Evolutionary conservation across 2,888 invertebrate genomes (phyloP), one percentile per base, ranked within the genome.

Genomic region (Mythimna loreyi): DNA sequence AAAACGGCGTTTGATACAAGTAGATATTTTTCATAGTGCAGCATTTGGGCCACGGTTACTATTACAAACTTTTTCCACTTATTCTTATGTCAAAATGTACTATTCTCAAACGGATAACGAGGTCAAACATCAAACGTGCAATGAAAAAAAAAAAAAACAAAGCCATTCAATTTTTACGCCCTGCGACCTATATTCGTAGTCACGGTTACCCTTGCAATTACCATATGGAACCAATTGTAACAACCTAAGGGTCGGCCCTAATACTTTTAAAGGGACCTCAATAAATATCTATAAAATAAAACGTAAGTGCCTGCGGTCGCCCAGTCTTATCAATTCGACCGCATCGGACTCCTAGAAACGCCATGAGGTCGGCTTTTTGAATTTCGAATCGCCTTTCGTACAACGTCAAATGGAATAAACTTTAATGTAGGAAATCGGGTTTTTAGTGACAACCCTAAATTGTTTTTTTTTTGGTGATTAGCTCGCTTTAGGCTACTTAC

Each of bases 261-360:
- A 80, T 72, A 85, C 67, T 82, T 76, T 82, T 72, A 72, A 80
- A 80, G 69, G 80, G 52, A 84, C 82, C 83, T 59, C 59, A 64
- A 82, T 80, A 82, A 85, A 82, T 85, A 82, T 68, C 77, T 76
- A 70, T 82, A 72, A 83, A 82, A 85, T 82, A 76, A 82, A 82
- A 85, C 59, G 70, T 76, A 78, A 83, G 76, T 78, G 72, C 57
- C 62, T 62, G 72, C 74, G 78, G 82, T 59, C 33, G 28, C 55
- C 58, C 59, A 58, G 56, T 79, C 76, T 84, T 85, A 85, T 86
- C 85, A 81, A 78, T 73, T 75, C 58, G 23, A 66, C 73, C 78
- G 69, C 72, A 75, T 83, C 68, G 68, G 28, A 0, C 9, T 19
- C 47, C 52, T 74, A 62, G 28, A 55, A 67, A 28, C 16, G 36